A percentile compares a stretch with the other conserved stretches of the same genome.
phyloP scores from a whole-genome alignment of 2,797 vertebrate genomes.

The Cynodonichthys magdalenae region DNA sequence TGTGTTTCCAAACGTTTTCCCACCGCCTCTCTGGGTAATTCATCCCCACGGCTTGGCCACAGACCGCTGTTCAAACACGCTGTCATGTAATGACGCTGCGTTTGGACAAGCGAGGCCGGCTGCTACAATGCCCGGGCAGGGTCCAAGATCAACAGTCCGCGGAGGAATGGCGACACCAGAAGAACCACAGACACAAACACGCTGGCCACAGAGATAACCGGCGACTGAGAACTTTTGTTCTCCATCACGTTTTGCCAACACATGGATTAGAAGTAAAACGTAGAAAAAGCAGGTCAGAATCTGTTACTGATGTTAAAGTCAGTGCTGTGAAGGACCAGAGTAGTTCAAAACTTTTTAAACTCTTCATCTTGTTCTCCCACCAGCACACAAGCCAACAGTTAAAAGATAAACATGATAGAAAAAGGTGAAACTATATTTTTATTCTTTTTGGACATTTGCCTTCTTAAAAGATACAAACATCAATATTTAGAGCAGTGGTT shows the following conservation, averaged over 20 bases:
- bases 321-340: constrained; percentile 35
- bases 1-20: background rate
- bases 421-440: no score
- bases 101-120: constrained; percentile 43
- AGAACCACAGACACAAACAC: constrained; percentile 49
- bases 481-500: constrained; percentile 22
- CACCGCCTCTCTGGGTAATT: constrained; percentile 10
- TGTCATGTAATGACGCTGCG: constrained; percentile 45
- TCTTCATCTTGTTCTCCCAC: constrained; percentile 22
- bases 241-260: constrained; percentile 41
- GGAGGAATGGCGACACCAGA: constrained; percentile 61
- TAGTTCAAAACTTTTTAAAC: constrained; percentile 21
- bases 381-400: constrained; percentile 20
- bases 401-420: constrained; percentile 1
- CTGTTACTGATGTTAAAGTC: constrained; percentile 47
- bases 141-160: constrained; percentile 73
- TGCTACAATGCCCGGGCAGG: constrained; percentile 53
- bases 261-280: constrained; percentile 31
- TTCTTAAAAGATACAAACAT: background rate
- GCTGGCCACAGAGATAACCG: constrained; percentile 31
- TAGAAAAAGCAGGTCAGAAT: constrained; percentile 34
- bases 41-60: constrained; percentile 42
- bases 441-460: background rate
- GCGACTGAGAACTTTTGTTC: constrained; percentile 29
- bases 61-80: constrained; percentile 23